Conservation (phyloP, 2,113 vertebrate genomes). For the Seriola quinqueradiata region DNA sequence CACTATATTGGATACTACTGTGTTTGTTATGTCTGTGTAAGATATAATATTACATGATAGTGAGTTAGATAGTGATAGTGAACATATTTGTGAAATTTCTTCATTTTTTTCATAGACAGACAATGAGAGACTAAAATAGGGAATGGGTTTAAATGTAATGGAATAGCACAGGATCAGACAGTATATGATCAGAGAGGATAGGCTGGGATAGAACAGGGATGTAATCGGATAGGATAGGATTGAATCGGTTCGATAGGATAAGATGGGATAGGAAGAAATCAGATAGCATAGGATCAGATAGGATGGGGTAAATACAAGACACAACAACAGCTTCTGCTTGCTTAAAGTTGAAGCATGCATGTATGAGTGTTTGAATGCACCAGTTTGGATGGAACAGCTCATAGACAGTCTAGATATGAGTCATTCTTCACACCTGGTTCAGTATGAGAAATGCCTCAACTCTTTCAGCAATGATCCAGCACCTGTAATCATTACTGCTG, state of each 20-base stretch:
- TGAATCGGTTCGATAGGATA: not conserved
- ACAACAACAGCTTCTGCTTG: slow-evolving; percentile 11
- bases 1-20: not conserved
- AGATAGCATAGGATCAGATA: not conserved
- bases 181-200: not conserved
- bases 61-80: not conserved
- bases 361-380: slow-evolving; percentile 9
- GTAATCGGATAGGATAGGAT: not conserved
- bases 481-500: slow-evolving; percentile 41
- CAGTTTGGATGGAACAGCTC: slow-evolving; percentile 12
- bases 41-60: not conserved
- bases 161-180: not conserved
- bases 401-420: slow-evolving; percentile 49
- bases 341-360: slow-evolving; percentile 34
- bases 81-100: not conserved
- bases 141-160: not conserved
- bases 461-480: slow-evolving; percentile 17
- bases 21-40: not conserved
- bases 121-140: not conserved
- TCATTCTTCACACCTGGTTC: slow-evolving; percentile 73
- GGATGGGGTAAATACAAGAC: not conserved
- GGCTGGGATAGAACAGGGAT: not conserved
- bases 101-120: not conserved
- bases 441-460: slow-evolving; percentile 40
- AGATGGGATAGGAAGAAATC: not conserved